Evolutionary conservation across 2,797 vertebrate species (phyloP).

Genomic region (Limnodromus scolopaceus): DNA sequence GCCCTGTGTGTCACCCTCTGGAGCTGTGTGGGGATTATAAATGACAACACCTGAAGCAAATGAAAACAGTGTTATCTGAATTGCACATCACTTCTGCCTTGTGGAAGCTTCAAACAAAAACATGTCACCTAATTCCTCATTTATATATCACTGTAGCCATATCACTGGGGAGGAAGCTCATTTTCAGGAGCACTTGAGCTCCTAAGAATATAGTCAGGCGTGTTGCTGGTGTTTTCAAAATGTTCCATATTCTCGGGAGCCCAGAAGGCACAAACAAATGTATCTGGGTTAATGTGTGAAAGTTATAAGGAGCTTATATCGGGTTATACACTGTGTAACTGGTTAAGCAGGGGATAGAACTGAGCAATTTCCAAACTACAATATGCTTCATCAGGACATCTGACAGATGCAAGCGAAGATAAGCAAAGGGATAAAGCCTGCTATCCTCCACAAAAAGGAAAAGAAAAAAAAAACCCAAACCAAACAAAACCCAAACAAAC

Average conservation of each 20-base stretch:
- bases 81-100: neutral
- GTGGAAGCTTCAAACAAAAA: neutral
- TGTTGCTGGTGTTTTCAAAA: neutral
- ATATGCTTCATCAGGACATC: conserved; percentile 9
- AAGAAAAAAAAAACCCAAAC: neutral
- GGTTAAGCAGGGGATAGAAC: conserved; percentile 29
- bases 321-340: neutral
- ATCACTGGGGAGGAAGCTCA: neutral
- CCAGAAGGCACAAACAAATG: neutral
- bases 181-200: neutral
- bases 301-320: conserved; percentile 40
- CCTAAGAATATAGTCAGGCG: neutral
- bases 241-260: neutral
- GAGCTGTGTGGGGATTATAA: conserved; percentile 82
- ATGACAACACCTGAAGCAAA: conserved; percentile 78
- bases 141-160: neutral
- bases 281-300: conserved; percentile 58
- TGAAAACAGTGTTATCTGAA: neutral
- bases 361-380: neutral
- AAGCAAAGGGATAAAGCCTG: conserved; percentile 13
- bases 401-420: neutral
- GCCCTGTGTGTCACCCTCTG: conserved; percentile 69
- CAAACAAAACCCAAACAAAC: neutral
- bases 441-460: neutral
- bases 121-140: neutral